Conservation (phyloP, 2,113 vertebrate genomes). For the Sciurus niger region DNA sequence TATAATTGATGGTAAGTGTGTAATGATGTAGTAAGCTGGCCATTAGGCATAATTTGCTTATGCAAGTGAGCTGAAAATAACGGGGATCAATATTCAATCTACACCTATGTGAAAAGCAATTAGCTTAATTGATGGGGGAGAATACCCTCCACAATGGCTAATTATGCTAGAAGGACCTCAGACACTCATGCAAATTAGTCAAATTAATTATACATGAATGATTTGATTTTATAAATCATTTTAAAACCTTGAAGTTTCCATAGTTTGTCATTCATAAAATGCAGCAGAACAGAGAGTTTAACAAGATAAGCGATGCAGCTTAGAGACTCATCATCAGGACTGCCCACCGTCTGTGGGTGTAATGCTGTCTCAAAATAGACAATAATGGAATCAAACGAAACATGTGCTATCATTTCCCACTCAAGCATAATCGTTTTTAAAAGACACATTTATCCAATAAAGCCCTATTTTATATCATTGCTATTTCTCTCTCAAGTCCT, state of each 20-base stretch:
- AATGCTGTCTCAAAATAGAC: not conserved
- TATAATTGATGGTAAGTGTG: conserved; percentile 86
- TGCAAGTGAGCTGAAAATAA: conserved; percentile 87
- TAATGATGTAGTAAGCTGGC: conserved; percentile 87
- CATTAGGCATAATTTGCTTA: conserved; percentile 91
- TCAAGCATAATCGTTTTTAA: not conserved
- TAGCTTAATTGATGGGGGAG: conserved; percentile 89
- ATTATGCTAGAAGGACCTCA: conserved; percentile 89
- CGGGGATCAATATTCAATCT: conserved; percentile 89
- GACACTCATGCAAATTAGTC: conserved; percentile 84
- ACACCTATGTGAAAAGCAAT: conserved; percentile 88
- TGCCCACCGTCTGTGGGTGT: not conserved
- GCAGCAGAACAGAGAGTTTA: conserved; percentile 38
- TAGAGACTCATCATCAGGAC: not conserved
- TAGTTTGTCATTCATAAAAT: conserved; percentile 72
- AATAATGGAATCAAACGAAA: not conserved
- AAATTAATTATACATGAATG: conserved; percentile 88
- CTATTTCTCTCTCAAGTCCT: not conserved
- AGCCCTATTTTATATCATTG: not conserved
- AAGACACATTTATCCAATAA: not conserved
- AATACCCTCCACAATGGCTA: conserved; percentile 83
- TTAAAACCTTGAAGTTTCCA: conserved; percentile 80
- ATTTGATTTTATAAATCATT: conserved; percentile 86
- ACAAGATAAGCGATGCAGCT: not conserved
- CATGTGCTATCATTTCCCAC: not conserved